These are phyloP conservation scores for Saimiri boliviensis DNA, from an alignment of 2,113 vertebrate species.

Conservation along the genomic window DNA sequence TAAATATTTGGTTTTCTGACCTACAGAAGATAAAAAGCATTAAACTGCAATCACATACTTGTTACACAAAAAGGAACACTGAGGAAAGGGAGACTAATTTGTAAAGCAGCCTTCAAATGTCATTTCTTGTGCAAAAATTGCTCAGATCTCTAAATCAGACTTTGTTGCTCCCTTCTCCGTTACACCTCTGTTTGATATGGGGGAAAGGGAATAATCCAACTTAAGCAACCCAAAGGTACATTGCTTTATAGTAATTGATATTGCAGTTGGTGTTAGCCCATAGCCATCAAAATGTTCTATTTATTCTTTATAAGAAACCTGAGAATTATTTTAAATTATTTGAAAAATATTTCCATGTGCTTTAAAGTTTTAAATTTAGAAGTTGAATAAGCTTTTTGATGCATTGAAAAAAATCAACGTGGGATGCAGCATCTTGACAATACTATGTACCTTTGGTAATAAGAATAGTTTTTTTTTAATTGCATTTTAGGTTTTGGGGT, in stretches of 20 bases:
- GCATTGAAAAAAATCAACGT: slow-evolving; percentile 36
- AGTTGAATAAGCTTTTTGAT: slow-evolving; percentile 17
- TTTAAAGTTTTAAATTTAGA: slow-evolving; percentile 55
- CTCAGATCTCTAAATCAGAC: slow-evolving; percentile 1
- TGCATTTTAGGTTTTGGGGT: no score
- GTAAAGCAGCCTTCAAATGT: slow-evolving; percentile 35
- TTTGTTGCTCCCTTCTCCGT: background rate
- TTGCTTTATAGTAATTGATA: slow-evolving; percentile 19
- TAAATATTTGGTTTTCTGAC: slow-evolving; percentile 46
- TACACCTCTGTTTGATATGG: background rate
- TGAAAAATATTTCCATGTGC: slow-evolving; percentile 31
- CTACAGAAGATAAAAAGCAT: background rate
- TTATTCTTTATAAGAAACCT: slow-evolving; percentile 46
- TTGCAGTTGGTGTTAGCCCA: slow-evolving; percentile 10
- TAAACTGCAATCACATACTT: slow-evolving; percentile 10
- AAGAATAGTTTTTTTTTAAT: no score
- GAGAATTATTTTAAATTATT: slow-evolving; percentile 29
- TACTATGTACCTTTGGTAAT: background rate
- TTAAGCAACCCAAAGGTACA: slow-evolving; percentile 22
- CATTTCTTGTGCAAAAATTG: slow-evolving; percentile 13
- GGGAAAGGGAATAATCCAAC: background rate
- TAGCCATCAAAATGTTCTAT: slow-evolving; percentile 32
- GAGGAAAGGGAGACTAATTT: slow-evolving; percentile 14
- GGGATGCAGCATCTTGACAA: background rate
- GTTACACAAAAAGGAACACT: slow-evolving; percentile 10